Evolutionary conservation across 2,888 invertebrate species (phyloP).

Genomic region (Calliphora vomitoria): DNA sequence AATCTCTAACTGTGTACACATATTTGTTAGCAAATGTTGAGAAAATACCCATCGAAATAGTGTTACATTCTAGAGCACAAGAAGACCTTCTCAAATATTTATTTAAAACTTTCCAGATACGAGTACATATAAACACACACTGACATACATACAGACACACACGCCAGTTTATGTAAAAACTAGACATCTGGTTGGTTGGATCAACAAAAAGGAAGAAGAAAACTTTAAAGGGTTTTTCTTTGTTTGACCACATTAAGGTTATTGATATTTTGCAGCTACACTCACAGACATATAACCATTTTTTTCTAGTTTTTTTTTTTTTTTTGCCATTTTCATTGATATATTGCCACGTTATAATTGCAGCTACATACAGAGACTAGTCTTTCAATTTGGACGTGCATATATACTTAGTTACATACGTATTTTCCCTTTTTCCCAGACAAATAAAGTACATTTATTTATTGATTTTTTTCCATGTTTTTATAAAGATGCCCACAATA

Average conservation of each 20-base stretch:
- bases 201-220: neutral
- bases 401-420: too few species aligned
- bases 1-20: neutral
- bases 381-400: neutral
- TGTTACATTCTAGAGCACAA: conserved; percentile 29
- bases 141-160: neutral
- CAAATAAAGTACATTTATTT: conserved; percentile 26
- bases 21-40: neutral
- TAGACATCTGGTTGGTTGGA: conserved; percentile 48
- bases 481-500: conserved; percentile 6
- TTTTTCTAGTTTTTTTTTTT: neutral
- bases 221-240: conserved; percentile 44
- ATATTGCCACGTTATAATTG: neutral
- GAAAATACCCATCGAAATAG: conserved; percentile 12
- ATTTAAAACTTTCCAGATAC: conserved; percentile 56
- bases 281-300: neutral
- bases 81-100: conserved; percentile 66
- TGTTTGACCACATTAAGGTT: conserved; percentile 61
- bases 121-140: neutral
- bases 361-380: conserved; percentile 3
- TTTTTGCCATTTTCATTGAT: neutral
- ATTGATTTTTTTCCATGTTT: conserved; percentile 5
- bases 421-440: neutral
- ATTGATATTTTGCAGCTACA: conserved; percentile 56
- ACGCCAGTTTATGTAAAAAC: neutral